Evolutionary conservation across 2,888 invertebrate species (phyloP).

Genomic region (Esperia sulphurella): DNA sequence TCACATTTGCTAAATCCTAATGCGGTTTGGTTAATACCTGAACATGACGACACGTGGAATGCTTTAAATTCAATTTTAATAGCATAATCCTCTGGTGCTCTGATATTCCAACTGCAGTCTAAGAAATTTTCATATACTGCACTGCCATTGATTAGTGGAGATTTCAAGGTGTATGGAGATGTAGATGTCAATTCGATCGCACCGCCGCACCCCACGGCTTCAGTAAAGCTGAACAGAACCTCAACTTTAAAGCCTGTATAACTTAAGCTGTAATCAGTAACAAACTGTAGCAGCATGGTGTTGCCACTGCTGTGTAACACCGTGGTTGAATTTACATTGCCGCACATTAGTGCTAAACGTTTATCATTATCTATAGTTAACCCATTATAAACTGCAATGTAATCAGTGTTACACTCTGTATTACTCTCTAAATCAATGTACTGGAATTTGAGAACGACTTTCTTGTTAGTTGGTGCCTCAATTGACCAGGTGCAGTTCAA

Average conservation of each 20-base stretch:
- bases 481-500: slow-evolving; percentile 89
- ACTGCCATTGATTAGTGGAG: slow-evolving; percentile 46
- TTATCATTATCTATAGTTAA: slow-evolving; percentile 43
- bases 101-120: slow-evolving; percentile 88
- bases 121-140: slow-evolving; percentile 81
- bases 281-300: slow-evolving; percentile 75
- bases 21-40: slow-evolving; percentile 56
- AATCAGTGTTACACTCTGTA: slow-evolving; percentile 78
- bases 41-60: slow-evolving; percentile 74
- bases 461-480: slow-evolving; percentile 82
- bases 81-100: slow-evolving; percentile 78
- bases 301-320: slow-evolving; percentile 79
- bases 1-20: slow-evolving; percentile 73
- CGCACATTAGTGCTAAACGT: slow-evolving; percentile 81
- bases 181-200: slow-evolving; percentile 72
- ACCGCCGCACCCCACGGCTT: slow-evolving; percentile 84
- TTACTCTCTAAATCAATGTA: slow-evolving; percentile 76
- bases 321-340: slow-evolving; percentile 77
- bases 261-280: slow-evolving; percentile 56
- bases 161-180: slow-evolving; percentile 51
- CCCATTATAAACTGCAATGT: slow-evolving; percentile 79
- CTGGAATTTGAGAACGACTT: slow-evolving; percentile 81
- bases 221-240: slow-evolving; percentile 79
- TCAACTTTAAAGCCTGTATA: slow-evolving; percentile 79
- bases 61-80: slow-evolving; percentile 80